Evolutionary conservation across 1,140 invertebrate genomes (phyloP).

Genomic region (Panagrolaimus sp.): DNA sequence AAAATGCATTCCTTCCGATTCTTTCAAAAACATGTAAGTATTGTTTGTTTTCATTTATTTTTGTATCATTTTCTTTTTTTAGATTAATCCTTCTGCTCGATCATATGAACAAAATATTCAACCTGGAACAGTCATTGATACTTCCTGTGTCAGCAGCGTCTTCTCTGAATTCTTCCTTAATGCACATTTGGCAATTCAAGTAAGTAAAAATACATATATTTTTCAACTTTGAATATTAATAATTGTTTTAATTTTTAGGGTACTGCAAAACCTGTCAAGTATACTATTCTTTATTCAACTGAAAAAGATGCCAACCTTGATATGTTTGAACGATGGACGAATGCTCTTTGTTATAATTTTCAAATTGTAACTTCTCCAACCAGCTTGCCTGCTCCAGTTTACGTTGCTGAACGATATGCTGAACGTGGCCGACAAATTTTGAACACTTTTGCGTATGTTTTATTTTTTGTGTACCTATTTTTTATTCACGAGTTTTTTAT

Average conservation of each 20-base stretch:
- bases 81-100: no score
- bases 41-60: no score
- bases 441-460: no score
- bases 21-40: no score
- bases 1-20: no score
- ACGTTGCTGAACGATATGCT: slow-evolving; percentile 25
- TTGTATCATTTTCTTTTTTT: no score
- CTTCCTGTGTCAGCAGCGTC: slow-evolving; percentile 4
- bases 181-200: slow-evolving; percentile 23
- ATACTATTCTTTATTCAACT: slow-evolving; percentile 18
- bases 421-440: slow-evolving; percentile 27
- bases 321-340: slow-evolving; percentile 13
- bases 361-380: slow-evolving; percentile 27
- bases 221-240: no score
- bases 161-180: slow-evolving; percentile 27
- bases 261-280: slow-evolving; percentile 22
- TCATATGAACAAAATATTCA: slow-evolving; percentile 21
- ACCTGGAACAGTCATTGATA: slow-evolving; percentile 28
- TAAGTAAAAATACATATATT: no score
- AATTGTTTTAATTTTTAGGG: no score
- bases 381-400: slow-evolving; percentile 21
- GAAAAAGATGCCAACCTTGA: slow-evolving; percentile 12
- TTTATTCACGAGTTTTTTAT: no score
- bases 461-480: no score
- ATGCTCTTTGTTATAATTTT: slow-evolving; percentile 21